Percentiles rank a stretch among this genome's conserved stretches.
phyloP scores from a whole-genome alignment of 2,113 vertebrate species.

The Poecilia latipinna region DNA sequence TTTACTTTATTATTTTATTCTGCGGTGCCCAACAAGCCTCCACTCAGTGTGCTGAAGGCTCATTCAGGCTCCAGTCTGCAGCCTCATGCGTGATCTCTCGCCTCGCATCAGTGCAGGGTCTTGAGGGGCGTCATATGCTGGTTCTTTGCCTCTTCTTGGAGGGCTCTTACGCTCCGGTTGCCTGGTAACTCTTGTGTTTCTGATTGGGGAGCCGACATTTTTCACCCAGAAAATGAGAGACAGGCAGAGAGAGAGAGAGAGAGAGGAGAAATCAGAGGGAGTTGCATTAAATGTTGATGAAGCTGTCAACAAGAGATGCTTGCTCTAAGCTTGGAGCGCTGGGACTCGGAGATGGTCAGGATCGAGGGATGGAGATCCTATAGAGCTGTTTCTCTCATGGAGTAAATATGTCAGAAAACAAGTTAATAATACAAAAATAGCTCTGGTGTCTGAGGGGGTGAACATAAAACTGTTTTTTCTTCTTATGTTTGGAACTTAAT shows the following conservation, averaged over 20 bases:
- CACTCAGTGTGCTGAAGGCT: background rate
- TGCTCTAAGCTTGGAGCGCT: conserved; percentile 24
- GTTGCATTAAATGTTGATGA: conserved; percentile 60
- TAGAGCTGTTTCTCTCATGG: background rate
- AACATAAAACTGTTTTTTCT: background rate
- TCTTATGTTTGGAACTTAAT: no score
- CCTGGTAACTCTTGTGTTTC: conserved; percentile 59
- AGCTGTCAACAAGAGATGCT: conserved; percentile 56
- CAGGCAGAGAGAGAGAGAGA: conserved; percentile 19
- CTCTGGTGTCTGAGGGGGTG: background rate
- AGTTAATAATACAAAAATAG: background rate
- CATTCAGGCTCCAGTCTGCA: background rate
- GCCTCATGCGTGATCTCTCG: conserved; percentile 36
- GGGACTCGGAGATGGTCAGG: conserved; percentile 9
- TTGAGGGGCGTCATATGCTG: conserved; percentile 65
- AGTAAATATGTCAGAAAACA: background rate
- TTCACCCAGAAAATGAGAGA: conserved; percentile 32
- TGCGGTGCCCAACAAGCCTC: background rate
- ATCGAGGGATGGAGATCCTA: conserved; percentile 25
- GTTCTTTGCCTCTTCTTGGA: conserved; percentile 57
- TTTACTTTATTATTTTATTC: background rate
- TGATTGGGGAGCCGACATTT: conserved; percentile 43
- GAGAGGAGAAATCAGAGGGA: conserved; percentile 15
- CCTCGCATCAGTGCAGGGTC: conserved; percentile 52
- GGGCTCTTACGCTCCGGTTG: conserved; percentile 52